These are phyloP conservation scores for Pangasius macronema DNA, from an alignment of 2,797 vertebrate genomes.

Conservation along the genomic window DNA sequence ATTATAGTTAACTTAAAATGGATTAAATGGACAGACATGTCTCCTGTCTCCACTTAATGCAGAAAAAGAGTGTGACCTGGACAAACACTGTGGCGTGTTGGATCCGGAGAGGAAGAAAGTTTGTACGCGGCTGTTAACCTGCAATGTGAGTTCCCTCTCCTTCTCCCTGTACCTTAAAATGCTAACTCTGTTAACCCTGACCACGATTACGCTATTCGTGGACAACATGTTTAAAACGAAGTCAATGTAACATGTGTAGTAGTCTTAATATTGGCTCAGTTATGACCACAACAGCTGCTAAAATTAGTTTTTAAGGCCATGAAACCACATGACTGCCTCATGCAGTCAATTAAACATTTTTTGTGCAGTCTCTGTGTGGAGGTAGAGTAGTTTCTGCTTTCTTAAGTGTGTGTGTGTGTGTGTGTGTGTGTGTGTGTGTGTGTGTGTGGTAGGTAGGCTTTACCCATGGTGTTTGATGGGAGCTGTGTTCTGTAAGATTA, in stretches of 20 bases:
- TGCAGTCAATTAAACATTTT: background rate
- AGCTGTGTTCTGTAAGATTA: background rate
- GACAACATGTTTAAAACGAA: background rate
- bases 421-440: background rate
- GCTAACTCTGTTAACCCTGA: background rate
- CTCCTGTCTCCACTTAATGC: conserved; percentile 53
- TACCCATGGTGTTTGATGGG: background rate
- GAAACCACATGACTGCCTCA: background rate
- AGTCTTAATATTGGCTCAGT: background rate
- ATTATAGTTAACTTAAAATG: background rate
- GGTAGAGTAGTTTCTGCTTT: background rate
- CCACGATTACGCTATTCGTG: background rate
- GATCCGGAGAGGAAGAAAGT: conserved; percentile 92
- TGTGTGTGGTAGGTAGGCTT: background rate
- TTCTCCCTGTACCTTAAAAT: background rate
- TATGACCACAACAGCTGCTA: background rate
- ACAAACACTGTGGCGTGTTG: conserved; percentile 90
- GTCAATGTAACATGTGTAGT: background rate
- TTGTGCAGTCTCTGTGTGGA: background rate
- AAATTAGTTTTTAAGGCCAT: background rate
- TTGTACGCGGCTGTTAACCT: conserved; percentile 90
- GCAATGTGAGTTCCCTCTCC: conserved; percentile 80
- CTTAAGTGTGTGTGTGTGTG: background rate
- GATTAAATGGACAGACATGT: background rate
- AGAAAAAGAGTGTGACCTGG: conserved; percentile 92